Conservation (phyloP, 1,140 invertebrate genomes). For the Dinoponera quadriceps region DNA sequence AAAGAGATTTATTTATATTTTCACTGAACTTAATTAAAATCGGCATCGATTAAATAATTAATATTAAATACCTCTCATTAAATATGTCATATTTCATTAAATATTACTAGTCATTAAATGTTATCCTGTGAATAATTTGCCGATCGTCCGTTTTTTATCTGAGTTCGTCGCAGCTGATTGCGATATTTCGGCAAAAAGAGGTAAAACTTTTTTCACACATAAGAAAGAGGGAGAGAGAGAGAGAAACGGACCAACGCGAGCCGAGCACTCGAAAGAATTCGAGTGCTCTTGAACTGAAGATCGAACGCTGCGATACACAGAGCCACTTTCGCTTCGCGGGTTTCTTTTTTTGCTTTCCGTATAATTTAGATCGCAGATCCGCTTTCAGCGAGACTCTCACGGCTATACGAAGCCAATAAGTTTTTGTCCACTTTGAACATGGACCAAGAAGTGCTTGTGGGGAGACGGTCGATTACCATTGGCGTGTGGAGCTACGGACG, state of each 20-base stretch:
- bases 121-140: no score
- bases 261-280: background rate
- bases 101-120: no score
- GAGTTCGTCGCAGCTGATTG: no score
- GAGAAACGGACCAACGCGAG: no score
- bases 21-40: background rate
- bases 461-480: conserved; percentile 7
- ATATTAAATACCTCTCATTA: no score
- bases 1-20: conserved; percentile 1
- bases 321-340: conserved; percentile 9
- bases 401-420: conserved; percentile 22
- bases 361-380: conserved; percentile 37
- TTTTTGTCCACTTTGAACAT: conserved; percentile 17
- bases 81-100: no score
- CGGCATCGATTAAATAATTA: no score
- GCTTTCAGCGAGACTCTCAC: conserved; percentile 15
- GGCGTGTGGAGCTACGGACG: background rate
- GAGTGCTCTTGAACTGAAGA: background rate
- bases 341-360: background rate
- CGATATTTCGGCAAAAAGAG: background rate
- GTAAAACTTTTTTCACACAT: background rate
- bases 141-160: no score
- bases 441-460: conserved; percentile 16
- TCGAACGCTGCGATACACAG: background rate
- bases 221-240: background rate